Evolutionary conservation across 2,888 invertebrate genomes (phyloP).

Genomic region (Frankliniella fusca): DNA sequence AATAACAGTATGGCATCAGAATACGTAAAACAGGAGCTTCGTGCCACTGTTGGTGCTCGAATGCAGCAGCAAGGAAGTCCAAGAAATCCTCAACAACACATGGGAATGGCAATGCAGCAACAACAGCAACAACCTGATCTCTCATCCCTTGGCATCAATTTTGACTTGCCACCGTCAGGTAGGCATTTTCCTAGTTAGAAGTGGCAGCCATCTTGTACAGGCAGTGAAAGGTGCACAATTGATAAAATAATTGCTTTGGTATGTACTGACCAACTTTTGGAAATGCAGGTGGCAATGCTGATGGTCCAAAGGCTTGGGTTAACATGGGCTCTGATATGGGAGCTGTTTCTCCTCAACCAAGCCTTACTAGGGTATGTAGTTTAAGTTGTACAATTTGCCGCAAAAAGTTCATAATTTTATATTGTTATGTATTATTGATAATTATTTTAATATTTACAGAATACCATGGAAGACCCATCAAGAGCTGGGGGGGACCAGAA

Average conservation of each 20-base stretch:
- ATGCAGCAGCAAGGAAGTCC: conserved; percentile 53
- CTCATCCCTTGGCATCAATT: conserved; percentile 64
- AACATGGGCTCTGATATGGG: conserved; percentile 52
- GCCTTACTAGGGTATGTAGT: conserved; percentile 58
- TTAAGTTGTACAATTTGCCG: neutral
- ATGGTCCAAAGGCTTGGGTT: conserved; percentile 55
- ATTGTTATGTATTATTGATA: conserved; percentile 23
- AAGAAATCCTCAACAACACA: conserved; percentile 48
- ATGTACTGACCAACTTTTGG: conserved; percentile 29
- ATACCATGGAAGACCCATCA: conserved; percentile 65
- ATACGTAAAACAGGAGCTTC: conserved; percentile 85
- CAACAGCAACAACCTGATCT: conserved; percentile 60
- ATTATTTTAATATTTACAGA: conserved; percentile 50
- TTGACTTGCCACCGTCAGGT: conserved; percentile 63
- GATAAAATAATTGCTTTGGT: neutral
- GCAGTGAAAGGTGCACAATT: conserved; percentile 24
- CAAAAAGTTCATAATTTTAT: neutral
- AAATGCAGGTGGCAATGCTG: conserved; percentile 50
- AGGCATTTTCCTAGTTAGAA: conserved; percentile 42
- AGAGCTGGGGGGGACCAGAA: conserved; percentile 68
- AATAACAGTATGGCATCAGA: conserved; percentile 61
- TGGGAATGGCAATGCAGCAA: conserved; percentile 46
- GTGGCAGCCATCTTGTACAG: neutral
- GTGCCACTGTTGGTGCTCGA: conserved; percentile 82
- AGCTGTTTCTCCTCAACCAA: conserved; percentile 53